A percentile compares a stretch with the other conserved stretches of the same genome.
Conservation (phyloP, 2,113 vertebrate genomes). For the Procapra przewalskii region DNA sequence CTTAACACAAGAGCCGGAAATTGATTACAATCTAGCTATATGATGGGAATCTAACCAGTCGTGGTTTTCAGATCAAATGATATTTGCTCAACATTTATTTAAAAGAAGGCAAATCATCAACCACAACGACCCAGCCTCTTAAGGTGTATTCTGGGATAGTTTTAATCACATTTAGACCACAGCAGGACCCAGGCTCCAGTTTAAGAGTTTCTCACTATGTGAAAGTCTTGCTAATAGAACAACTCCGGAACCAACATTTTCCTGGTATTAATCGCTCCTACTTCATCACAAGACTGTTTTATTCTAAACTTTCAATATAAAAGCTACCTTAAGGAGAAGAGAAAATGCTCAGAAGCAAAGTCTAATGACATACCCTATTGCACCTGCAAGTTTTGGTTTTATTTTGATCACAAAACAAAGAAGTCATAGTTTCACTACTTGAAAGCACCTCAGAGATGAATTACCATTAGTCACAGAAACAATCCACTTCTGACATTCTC, state of each 20-base stretch:
- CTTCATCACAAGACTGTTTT: background rate
- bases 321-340: background rate
- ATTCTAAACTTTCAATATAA: background rate
- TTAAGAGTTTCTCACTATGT: background rate
- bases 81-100: background rate
- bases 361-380: background rate
- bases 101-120: conserved; percentile 46
- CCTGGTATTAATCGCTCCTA: background rate
- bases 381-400: conserved; percentile 25
- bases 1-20: background rate
- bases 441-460: conserved; percentile 19
- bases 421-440: conserved; percentile 10
- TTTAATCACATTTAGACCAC: background rate
- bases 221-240: background rate
- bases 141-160: background rate
- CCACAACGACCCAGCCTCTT: background rate
- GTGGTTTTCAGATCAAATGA: conserved; percentile 31
- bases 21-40: background rate
- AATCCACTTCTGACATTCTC: background rate
- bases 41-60: background rate
- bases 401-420: conserved; percentile 53
- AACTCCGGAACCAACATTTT: background rate
- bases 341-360: background rate
- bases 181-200: background rate
- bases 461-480: background rate